Evolutionary conservation across 1,140 invertebrate species (phyloP), one percentile per base, ranked within the genome.

Genomic region (Drosophila virilis): DNA sequence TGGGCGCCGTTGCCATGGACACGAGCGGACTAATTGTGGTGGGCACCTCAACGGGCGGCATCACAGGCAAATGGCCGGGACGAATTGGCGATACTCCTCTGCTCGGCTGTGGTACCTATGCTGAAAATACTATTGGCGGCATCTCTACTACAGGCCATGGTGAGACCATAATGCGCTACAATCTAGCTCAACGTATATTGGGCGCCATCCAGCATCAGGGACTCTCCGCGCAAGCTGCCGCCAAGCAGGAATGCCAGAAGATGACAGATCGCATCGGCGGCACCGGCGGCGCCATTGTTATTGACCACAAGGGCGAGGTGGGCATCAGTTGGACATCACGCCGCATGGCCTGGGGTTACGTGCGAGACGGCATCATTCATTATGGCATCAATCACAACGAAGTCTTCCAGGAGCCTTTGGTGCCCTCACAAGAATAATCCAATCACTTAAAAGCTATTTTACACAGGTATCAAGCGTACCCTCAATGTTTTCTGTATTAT

Each of bases 311-410:
- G 59, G 96, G 96, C 1, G 94, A 96, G 9, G 91, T 97, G 35
- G 96, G 95, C 7, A 93, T 96, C 40, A 92, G 94, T 71, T 97
- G 96, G 86, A 96, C 94, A 6, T 96, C 95, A 2, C 93, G 94
- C 6, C 93, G 95, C 74, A 97, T 97, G 97, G 93, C 96, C 1
- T 97, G 96, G 96, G 96, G 95, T 5, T 97, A 96, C 82, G 93
- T 95, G 6, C 94, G 94, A 65, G 93, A 94, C 15, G 93, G 93
- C 61, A 93, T 94, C 81, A 81, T 95, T 15, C 93, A 93, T 89
- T 96, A 94, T 92, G 96, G 96, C 4, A 95, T 96, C 38, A 93
- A 95, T 35, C 93, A 93, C 32, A 91, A 90, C 8, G 85, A 91
- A 33, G 54, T 89, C 6, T 74, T 81, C n/a, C 74, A 77, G 28